Conservation (phyloP, 2,113 vertebrate genomes). For the Corynorhinus townsendii region DNA sequence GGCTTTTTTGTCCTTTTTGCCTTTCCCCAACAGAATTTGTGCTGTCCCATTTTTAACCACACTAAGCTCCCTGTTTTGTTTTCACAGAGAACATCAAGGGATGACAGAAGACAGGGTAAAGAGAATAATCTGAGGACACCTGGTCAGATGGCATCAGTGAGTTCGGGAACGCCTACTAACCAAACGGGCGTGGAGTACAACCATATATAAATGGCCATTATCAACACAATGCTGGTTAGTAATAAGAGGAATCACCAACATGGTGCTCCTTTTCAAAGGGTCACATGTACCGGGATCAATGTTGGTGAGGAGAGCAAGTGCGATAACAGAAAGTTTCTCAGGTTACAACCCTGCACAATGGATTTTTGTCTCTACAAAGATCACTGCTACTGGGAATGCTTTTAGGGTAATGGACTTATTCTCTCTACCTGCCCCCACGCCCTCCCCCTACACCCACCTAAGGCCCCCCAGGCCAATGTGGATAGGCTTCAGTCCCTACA, state of each 20-base stretch:
- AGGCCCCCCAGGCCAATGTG: not conserved
- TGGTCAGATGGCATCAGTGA: conserved; percentile 28
- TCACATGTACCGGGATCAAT: conserved; percentile 58
- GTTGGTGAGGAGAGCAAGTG: conserved; percentile 57
- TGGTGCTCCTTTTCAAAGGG: conserved; percentile 56
- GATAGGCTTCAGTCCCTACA: not conserved
- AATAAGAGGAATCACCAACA: conserved; percentile 54
- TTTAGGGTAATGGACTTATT: conserved; percentile 46
- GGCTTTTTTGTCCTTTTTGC: conserved; percentile 75
- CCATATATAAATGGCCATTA: conserved; percentile 45
- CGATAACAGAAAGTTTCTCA: conserved; percentile 60
- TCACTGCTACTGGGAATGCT: conserved; percentile 49
- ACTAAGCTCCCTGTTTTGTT: not conserved
- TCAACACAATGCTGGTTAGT: conserved; percentile 53
- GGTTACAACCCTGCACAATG: conserved; percentile 52
- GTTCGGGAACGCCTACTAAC: conserved; percentile 14
- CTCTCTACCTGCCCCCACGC: not conserved
- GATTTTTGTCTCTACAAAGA: conserved; percentile 63
- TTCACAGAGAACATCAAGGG: not conserved
- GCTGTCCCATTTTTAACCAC: conserved; percentile 65
- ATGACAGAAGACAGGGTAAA: not conserved
- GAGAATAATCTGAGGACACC: not conserved
- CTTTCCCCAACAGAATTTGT: conserved; percentile 77
- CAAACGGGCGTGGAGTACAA: conserved; percentile 20
- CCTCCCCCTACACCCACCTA: not conserved